A percentile compares a stretch with the other conserved stretches of the same genome.
These are phyloP conservation scores for Pavo muticus DNA, from an alignment of 2,113 vertebrate species.

Conservation along the genomic window DNA sequence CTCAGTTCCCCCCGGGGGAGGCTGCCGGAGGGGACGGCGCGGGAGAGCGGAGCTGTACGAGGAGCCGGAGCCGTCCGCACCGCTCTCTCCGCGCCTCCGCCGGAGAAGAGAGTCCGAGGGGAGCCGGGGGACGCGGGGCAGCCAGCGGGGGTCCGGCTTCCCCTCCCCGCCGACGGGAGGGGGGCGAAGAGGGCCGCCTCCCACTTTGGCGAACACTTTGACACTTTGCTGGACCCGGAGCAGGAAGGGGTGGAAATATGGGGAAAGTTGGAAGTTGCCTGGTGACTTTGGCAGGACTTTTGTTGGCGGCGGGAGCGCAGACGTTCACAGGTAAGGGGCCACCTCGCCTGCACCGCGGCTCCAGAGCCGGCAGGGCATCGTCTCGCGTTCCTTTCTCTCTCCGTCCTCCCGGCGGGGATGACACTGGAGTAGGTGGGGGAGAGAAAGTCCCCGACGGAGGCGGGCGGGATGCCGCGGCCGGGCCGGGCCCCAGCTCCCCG, in stretches of 20 bases:
- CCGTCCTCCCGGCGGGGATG: background rate
- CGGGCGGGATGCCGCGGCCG: background rate
- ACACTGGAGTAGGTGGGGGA: background rate
- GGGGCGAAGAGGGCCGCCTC: conserved; percentile 25
- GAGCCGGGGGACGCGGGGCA: background rate
- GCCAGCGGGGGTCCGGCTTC: background rate
- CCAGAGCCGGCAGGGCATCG: background rate
- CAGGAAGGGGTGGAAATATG: conserved; percentile 73
- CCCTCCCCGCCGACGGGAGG: background rate
- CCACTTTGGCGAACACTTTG: conserved; percentile 52
- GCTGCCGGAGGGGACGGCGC: background rate
- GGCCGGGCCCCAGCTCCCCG: no score
- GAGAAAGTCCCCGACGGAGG: background rate
- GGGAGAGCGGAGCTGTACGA: background rate
- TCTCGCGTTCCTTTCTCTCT: accelerated
- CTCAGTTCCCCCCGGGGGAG: background rate
- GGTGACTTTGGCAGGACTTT: conserved; percentile 84
- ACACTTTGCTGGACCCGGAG: conserved; percentile 41
- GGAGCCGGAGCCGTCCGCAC: background rate
- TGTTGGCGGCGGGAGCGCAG: conserved; percentile 74
- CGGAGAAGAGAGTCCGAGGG: background rate
- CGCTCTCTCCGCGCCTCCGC: background rate
- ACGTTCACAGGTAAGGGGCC: conserved; percentile 78
- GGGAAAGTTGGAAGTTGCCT: conserved; percentile 79
- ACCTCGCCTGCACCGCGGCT: background rate